phyloP scores from a whole-genome alignment of 2,797 vertebrate species.

The Chelon auratus region DNA sequence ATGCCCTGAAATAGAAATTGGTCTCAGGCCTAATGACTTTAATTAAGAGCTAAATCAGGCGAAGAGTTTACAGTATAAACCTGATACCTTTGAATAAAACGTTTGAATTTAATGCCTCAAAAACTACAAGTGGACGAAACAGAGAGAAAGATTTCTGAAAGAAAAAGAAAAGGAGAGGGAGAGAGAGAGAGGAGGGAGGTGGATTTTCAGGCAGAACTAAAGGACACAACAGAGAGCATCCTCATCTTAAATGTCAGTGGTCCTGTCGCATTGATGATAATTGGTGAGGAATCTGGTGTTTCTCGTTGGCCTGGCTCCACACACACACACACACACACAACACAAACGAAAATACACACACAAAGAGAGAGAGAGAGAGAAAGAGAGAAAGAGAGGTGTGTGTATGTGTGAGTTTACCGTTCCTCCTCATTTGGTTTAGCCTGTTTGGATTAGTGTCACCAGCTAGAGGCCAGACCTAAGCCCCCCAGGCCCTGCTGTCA shows the following conservation, averaged over 20 bases:
- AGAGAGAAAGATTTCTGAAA: not conserved
- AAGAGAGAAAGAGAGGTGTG: slow-evolving; percentile 7
- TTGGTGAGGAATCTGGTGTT: slow-evolving; percentile 71
- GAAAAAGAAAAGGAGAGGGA: not conserved
- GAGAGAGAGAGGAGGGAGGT: not conserved
- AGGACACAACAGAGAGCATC: slow-evolving; percentile 47
- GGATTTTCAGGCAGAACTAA: slow-evolving; percentile 30
- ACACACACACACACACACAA: slow-evolving; percentile 5
- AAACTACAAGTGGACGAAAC: not conserved
- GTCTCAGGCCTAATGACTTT: no score
- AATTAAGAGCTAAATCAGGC: no score
- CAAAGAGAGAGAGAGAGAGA: slow-evolving; percentile 12
- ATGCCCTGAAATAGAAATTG: no score
- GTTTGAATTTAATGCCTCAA: no score
- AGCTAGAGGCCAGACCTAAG: slow-evolving; percentile 67
- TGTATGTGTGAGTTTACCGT: slow-evolving; percentile 30
- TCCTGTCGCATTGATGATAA: slow-evolving; percentile 66
- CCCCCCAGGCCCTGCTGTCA: slow-evolving; percentile 65
- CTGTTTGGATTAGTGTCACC: slow-evolving; percentile 81
- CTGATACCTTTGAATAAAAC: no score
- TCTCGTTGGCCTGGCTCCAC: slow-evolving; percentile 60
- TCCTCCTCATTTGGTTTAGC: slow-evolving; percentile 77
- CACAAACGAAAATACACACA: slow-evolving; percentile 15
- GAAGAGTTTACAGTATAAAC: no score
- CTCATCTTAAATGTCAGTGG: slow-evolving; percentile 66